phyloP scores from a whole-genome alignment of 2,113 vertebrate genomes.

The Brienomyrus brachyistius region DNA sequence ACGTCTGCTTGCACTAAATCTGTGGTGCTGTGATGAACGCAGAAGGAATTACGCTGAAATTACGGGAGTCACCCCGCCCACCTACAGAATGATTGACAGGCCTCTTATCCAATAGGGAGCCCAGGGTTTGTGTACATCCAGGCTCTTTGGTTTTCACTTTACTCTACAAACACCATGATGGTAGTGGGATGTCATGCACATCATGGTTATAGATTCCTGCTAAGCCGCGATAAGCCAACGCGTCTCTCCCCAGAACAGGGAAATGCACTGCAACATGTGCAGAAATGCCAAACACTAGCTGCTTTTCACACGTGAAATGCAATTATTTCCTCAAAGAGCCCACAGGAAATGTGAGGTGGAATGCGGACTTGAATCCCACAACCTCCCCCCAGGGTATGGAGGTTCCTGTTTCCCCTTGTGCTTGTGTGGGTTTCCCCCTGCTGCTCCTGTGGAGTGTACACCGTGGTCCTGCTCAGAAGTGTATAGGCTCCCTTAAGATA shows the following conservation, averaged over 20 bases:
- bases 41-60: neutral
- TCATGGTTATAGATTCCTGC: neutral
- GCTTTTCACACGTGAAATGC: neutral
- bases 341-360: neutral
- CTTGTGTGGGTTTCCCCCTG: neutral
- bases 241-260: too few relatives aligned
- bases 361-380: neutral
- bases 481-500: neutral
- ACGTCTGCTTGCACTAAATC: neutral
- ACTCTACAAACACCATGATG: neutral
- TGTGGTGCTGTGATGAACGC: neutral
- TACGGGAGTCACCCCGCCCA: neutral
- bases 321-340: neutral
- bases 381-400: neutral
- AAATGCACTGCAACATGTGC: too few relatives aligned
- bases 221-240: neutral
- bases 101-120: neutral
- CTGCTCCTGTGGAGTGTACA: neutral
- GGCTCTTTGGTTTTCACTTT: neutral
- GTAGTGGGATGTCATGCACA: neutral
- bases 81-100: conserved; percentile 15
- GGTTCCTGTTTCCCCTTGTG: neutral
- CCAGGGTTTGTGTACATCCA: neutral
- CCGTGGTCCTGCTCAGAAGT: neutral
- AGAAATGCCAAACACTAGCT: neutral